Percentiles rank a stretch among this genome's conserved stretches.
These are phyloP conservation scores for Listronotus oregonensis DNA, from an alignment of 1,140 invertebrate genomes.

Conservation along the genomic window DNA sequence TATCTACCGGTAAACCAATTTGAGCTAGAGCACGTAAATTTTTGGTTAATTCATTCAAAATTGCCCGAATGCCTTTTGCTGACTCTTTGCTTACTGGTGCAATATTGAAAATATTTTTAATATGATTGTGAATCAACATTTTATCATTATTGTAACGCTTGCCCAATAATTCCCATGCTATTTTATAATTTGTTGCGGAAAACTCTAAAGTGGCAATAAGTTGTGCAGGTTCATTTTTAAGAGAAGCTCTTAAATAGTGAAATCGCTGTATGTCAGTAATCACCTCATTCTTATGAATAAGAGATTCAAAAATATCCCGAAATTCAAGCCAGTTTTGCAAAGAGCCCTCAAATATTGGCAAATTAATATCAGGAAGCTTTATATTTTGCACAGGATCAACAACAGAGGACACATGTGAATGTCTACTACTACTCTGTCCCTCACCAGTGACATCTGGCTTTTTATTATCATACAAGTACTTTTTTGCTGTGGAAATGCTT, in stretches of 20 bases:
- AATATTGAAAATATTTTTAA: constrained; percentile 42
- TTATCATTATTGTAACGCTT: constrained; percentile 46
- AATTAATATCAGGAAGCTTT: constrained; percentile 22
- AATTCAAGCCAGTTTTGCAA: constrained; percentile 43
- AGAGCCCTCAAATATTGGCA: constrained; percentile 32
- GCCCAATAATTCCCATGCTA: constrained; percentile 46
- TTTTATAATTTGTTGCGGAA: constrained; percentile 44
- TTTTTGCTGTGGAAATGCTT: neutral
- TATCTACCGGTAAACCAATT: constrained; percentile 34
- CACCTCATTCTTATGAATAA: constrained; percentile 42
- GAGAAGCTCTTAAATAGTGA: constrained; percentile 41
- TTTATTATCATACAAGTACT: neutral
- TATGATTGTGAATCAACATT: constrained; percentile 43
- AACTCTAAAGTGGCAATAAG: constrained; percentile 42
- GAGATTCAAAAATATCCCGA: constrained; percentile 40
- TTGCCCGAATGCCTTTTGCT: no score
- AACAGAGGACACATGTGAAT: neutral
- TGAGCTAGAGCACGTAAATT: constrained; percentile 35
- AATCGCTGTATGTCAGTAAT: constrained; percentile 41
- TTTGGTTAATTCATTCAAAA: no score
- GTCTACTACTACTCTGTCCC: neutral
- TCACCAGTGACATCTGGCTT: neutral
- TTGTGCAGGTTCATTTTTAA: constrained; percentile 35
- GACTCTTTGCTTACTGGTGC: constrained; percentile 37
- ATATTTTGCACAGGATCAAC: neutral